Evolutionary conservation across 2,797 vertebrate genomes (phyloP), one percentile per base, ranked within the genome.

Genomic region (Mionectes olivaceus): DNA sequence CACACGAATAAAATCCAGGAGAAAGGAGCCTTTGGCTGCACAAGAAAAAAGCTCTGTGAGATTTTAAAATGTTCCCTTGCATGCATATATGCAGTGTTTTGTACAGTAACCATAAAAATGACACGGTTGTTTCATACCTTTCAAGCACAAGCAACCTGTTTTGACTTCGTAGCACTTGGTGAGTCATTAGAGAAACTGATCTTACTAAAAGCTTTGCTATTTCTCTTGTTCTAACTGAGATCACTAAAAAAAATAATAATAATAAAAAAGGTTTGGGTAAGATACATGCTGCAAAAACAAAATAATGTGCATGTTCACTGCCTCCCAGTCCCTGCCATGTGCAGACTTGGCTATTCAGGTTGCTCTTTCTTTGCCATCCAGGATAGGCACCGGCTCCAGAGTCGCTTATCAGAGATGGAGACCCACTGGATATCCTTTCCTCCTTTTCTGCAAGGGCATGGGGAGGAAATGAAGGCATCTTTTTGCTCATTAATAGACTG

Each of bases 121-220:
- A 91, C 89, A 94, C 18, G 78, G 73, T 83, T 93, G 80, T 93
- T 97, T 97, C 79, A 92, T 91, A 93, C 94, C 93, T 97, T 97
- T 96, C 90, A 96, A 91, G 74, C 61, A 93, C 60, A 91, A 81
- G 94, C 92, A 97, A 96, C 81, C 81, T 97, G 91, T 89, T 95
- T 97, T 95, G 95, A 96, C 95, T 96, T 96, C 47, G 70, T 56
- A 93, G 60, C 52, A 35, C 86, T 97, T 80, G 69, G 52, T 97
- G 95, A 97, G 93, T 96, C 93, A 96, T 93, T 89, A 89, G 78
- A 73, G 83, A 97, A 97, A 91, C 90, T 61, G 94, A 97, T 97
- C 80, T 96, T 95, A 61, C 77, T 87, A 71, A 77, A 80, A 96
- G 68, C 82, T 95, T 95, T 94, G 89, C 79, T 60, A 18, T 91